These are phyloP conservation scores for Brachyhypopomus gauderio DNA, from an alignment of 2,113 vertebrate genomes.

Conservation along the genomic window DNA sequence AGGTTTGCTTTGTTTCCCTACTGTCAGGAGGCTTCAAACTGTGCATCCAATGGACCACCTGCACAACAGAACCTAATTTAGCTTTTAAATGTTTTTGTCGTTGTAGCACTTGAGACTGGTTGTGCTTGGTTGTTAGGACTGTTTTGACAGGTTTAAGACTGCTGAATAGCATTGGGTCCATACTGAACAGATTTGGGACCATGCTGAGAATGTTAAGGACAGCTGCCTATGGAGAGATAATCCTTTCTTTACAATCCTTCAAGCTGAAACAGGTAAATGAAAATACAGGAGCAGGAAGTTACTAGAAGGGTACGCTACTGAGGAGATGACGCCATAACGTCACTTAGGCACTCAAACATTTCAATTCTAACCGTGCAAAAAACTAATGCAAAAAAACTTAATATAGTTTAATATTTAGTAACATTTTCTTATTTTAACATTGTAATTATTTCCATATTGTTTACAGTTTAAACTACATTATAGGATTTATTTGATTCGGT, in stretches of 20 bases:
- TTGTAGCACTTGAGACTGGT: not conserved
- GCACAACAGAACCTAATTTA: slow-evolving; percentile 7
- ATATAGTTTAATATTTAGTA: too few relatives aligned
- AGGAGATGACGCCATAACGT: too few relatives aligned
- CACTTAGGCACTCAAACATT: too few relatives aligned
- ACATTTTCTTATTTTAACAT: too few relatives aligned
- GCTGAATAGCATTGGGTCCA: not conserved
- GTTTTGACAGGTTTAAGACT: not conserved
- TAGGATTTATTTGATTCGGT: too few relatives aligned
- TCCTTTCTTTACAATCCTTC: not conserved
- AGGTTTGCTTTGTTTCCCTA: not conserved
- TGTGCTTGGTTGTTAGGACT: not conserved
- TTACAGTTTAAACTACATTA: too few relatives aligned
- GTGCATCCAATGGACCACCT: slow-evolving; percentile 30
- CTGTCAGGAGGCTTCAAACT: not conserved
- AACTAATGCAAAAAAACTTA: not conserved
- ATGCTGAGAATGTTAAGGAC: not conserved
- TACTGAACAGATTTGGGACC: not conserved
- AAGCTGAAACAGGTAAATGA: not conserved
- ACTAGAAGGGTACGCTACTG: not conserved
- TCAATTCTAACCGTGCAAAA: too few relatives aligned
- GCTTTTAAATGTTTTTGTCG: not conserved
- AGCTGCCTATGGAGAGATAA: slow-evolving; percentile 9
- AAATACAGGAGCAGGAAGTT: not conserved
- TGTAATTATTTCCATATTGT: not conserved